These are phyloP conservation scores for Euglossa dilemma DNA, from an alignment of 1,140 invertebrate species.

Conservation along the genomic window DNA sequence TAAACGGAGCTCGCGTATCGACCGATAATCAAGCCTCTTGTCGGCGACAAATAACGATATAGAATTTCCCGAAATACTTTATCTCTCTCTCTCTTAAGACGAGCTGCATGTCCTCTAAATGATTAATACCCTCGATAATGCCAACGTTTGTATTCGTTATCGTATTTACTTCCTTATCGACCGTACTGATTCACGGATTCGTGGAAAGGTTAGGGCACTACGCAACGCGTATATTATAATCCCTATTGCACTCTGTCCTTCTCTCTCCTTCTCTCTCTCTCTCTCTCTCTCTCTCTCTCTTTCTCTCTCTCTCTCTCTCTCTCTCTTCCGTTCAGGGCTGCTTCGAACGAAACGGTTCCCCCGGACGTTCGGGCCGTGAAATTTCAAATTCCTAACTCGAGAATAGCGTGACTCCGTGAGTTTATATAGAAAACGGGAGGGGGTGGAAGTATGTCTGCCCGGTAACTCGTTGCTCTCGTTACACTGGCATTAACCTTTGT, in stretches of 20 bases:
- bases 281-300: not conserved
- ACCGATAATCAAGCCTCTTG: not conserved
- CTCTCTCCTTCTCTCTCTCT: not conserved
- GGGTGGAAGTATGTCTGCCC: constrained; percentile 16
- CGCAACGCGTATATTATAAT: not conserved
- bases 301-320: not conserved
- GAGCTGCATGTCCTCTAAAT: not conserved
- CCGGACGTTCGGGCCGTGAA: not conserved
- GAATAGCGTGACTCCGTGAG: constrained; percentile 24
- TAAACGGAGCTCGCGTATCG: not conserved
- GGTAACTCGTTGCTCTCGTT: constrained; percentile 58
- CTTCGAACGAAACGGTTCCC: not conserved
- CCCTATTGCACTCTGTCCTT: too few relatives aligned
- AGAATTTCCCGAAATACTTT: constrained; percentile 2
- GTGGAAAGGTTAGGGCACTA: too few relatives aligned
- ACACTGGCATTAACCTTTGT: constrained; percentile 62
- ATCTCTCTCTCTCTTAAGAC: not conserved
- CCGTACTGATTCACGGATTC: constrained; percentile 7
- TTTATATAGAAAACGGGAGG: not conserved
- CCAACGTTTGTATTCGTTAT: not conserved
- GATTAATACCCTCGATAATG: not conserved
- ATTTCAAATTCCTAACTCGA: constrained; percentile 7
- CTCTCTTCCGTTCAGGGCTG: too few relatives aligned
- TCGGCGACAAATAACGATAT: not conserved
- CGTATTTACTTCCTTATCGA: not conserved